Base-by-base conservation (phyloP, 2,888 invertebrate species). In the Pammene fasciana region DNA sequence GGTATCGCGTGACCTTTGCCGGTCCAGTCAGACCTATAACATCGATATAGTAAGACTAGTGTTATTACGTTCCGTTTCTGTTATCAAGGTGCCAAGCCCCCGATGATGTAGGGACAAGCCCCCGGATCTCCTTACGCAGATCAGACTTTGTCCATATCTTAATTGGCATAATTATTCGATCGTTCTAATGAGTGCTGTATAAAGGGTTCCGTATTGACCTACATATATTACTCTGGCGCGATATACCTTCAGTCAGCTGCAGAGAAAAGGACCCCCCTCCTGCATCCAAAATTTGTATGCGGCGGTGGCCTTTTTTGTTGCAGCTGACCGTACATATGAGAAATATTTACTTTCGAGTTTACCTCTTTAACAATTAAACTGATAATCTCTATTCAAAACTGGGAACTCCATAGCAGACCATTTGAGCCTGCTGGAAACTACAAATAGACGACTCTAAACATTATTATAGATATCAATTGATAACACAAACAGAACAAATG, bases 1-100 rank as follows among this genome's bases (percentile, higher is more conserved):
- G 85, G 76, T 88, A 88, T 87, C 86, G 75, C 65, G 72, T 67
- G 74, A 85, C 88, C 87, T 83, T 74, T 78, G 80, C 82, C 57
- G 48, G 41, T 62, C 34, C 48, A 82, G 73, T 74, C 71, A 78
- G 81, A 82, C 81, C 83, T 77, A 75, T 74, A 72, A 71, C 62
- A 73, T 34, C 16, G 14, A 46, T 41, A n/a, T 34, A 64, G 46
- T n/a, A 9, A 64, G 57, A 0, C n/a, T 70, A 54, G 38, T 54
- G 55, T 65, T 65, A 52, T 59, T 70, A 70, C 65, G 59, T 65
- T 60, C 56, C 38, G 48, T 48, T 52, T 65, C 38, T 38, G 46
- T 70, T 71, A 70, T 70, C 66, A 64, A 54, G 11, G n/a, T 61
- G 68, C 62, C 66, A 72, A 56, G 72, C 65, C 61, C 52, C 62